Percentiles rank a stretch among this genome's conserved stretches.
Conservation (phyloP, 37 sponge, comb jelly and placozoan genomes). For the Spongilla lacustris region DNA sequence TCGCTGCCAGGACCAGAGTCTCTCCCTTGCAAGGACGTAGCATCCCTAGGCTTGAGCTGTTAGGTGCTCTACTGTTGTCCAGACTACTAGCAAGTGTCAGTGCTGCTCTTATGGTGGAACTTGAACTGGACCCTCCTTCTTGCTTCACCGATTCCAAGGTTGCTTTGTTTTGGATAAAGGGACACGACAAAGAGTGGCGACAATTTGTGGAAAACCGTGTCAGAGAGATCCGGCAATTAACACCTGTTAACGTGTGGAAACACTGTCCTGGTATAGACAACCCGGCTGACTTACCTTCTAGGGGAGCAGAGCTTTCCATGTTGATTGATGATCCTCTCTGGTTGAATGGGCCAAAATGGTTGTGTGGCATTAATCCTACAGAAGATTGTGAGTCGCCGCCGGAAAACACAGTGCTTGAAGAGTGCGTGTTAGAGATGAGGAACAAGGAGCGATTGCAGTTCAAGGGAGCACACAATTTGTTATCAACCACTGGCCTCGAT, state of each 20-base stretch:
- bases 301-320: constrained; percentile 6
- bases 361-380: background rate
- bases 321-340: constrained; percentile 12
- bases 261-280: constrained; percentile 39
- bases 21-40: too few species aligned
- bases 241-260: constrained; percentile 12
- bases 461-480: constrained; percentile 2
- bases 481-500: background rate
- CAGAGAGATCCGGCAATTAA: constrained; percentile 5
- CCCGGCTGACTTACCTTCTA: constrained; percentile 38
- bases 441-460: constrained; percentile 3
- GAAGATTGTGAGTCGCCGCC: background rate
- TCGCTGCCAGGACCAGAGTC: too few species aligned
- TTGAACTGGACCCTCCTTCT: background rate
- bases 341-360: constrained; percentile 15
- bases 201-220: constrained; percentile 47
- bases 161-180: constrained; percentile 29
- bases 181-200: constrained; percentile 29
- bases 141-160: constrained; percentile 17
- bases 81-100: background rate
- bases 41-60: constrained; percentile 36
- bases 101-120: constrained; percentile 5
- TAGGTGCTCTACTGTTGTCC: constrained; percentile 19
- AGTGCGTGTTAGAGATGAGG: constrained; percentile 14
- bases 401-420: background rate